Conservation (phyloP, 2,113 vertebrate genomes). For the Synodontis membranacea region DNA sequence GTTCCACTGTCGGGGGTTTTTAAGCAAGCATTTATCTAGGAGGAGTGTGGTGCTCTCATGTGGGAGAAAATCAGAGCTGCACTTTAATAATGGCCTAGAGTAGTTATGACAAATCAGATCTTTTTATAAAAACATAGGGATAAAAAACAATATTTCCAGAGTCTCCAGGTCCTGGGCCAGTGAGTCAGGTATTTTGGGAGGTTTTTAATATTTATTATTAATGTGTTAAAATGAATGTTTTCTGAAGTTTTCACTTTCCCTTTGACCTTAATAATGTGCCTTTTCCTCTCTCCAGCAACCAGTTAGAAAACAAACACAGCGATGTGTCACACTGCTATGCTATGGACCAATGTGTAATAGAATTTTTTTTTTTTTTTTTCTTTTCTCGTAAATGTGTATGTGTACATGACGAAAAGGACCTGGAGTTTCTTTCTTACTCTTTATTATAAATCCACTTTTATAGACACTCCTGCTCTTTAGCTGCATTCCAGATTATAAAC, state of each 20-base stretch:
- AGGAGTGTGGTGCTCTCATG: background rate
- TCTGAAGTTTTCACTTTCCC: background rate
- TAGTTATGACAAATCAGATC: background rate
- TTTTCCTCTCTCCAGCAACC: conserved; percentile 67
- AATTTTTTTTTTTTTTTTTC: too few species aligned
- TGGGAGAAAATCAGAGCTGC: background rate
- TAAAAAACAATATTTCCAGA: too few species aligned
- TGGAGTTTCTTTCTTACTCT: conserved; percentile 36
- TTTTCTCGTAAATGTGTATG: background rate
- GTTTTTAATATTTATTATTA: background rate
- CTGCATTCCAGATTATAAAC: conserved; percentile 2
- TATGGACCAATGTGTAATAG: too few species aligned
- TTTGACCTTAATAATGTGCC: conserved; percentile 74
- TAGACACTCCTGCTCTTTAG: background rate
- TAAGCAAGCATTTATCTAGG: conserved; percentile 13
- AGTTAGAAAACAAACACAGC: background rate
- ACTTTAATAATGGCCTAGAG: background rate
- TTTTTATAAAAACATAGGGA: background rate
- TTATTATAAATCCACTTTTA: background rate
- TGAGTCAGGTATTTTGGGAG: background rate
- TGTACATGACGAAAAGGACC: conserved; percentile 22
- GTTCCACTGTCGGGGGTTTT: conserved; percentile 4
- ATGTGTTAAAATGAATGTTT: background rate
- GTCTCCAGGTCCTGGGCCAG: too few species aligned
- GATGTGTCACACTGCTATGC: conserved; percentile 23